Evolutionary conservation across 2,113 vertebrate genomes (phyloP), one percentile per base, ranked within the genome.

Genomic region (Chitala chitala): DNA sequence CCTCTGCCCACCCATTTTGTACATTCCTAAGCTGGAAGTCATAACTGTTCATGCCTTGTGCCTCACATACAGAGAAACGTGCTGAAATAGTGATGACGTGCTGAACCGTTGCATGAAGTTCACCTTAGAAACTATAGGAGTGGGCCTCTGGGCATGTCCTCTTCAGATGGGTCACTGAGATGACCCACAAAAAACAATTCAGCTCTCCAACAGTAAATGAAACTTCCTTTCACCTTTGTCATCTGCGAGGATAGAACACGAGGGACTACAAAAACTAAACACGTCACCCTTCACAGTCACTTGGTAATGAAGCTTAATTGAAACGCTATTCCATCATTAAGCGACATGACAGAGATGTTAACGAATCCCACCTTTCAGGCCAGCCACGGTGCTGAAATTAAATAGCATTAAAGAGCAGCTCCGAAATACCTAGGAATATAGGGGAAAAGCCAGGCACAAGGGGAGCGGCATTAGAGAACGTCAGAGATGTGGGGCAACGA

Each of bases 281-380:
- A n/a, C n/a, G n/a, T 63, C 31, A 7, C 33, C 31, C 38, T 63
- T 63, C 17, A 36, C 33, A 4, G 1, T 63, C 6, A 20, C 59
- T 38, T 63, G 6, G 10, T 38, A 20, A 38, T 38, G 15, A 63
- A 63, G n/a, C 31, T 6, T 29, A 63, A 38, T 10, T 63, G 31
- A 63, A 63, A n/a, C n/a, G 59, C 59, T 36, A 6, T 63, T 29
- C 20, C 59, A 63, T n/a, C 59, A n/a, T 63, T 63, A 20, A 8
- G 33, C n/a, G 13, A 38, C 6, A 8, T 38, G 33, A 63, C 59
- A 63, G 58, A 20, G 59, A 5, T 29, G 1, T 38, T 20, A 36
- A 63, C 38, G 59, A 63, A 20, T n/a, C 31, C 33, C 1, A 38
- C 33, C 9, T 63, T 20, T 10, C 17, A 63, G 38, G 38, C 17